A percentile compares a stretch with the other conserved stretches of the same genome.
phyloP scores from a whole-genome alignment of 2,797 vertebrate genomes.

The Sandelia bainsii region DNA sequence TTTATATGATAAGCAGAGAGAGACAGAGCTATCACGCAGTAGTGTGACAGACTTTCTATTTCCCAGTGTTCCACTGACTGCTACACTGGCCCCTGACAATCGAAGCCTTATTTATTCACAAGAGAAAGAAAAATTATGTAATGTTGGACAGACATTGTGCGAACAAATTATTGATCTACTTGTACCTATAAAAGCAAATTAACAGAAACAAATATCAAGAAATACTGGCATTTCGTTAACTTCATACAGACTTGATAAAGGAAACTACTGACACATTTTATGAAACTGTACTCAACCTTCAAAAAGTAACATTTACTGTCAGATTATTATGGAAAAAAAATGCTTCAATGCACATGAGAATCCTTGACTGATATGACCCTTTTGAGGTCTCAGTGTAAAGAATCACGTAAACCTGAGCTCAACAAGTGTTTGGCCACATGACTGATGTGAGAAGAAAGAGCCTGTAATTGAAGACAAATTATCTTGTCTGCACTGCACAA shows the following conservation, averaged over 20 bases:
- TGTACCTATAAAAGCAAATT: neutral
- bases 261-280: neutral
- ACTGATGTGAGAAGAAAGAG: slow-evolving; percentile 67
- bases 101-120: slow-evolving; percentile 6
- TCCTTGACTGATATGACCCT: slow-evolving; percentile 37
- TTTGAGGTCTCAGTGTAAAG: slow-evolving; percentile 30
- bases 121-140: slow-evolving; percentile 9
- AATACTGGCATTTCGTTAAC: neutral
- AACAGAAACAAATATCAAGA: neutral
- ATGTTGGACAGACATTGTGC: neutral
- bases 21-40: slow-evolving; percentile 10
- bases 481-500: slow-evolving; percentile 68
- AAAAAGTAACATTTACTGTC: neutral
- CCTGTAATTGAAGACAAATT: slow-evolving; percentile 76
- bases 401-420: slow-evolving; percentile 54
- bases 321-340: slow-evolving; percentile 5
- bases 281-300: neutral
- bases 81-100: neutral
- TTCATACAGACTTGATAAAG: neutral
- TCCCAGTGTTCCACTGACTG: neutral
- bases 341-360: slow-evolving; percentile 1
- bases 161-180: neutral
- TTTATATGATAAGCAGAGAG: slow-evolving; percentile 32
- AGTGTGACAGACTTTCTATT: slow-evolving; percentile 18
- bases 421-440: slow-evolving; percentile 59